phyloP scores from a whole-genome alignment of 2,888 invertebrate species.

The Lagria hirta region DNA sequence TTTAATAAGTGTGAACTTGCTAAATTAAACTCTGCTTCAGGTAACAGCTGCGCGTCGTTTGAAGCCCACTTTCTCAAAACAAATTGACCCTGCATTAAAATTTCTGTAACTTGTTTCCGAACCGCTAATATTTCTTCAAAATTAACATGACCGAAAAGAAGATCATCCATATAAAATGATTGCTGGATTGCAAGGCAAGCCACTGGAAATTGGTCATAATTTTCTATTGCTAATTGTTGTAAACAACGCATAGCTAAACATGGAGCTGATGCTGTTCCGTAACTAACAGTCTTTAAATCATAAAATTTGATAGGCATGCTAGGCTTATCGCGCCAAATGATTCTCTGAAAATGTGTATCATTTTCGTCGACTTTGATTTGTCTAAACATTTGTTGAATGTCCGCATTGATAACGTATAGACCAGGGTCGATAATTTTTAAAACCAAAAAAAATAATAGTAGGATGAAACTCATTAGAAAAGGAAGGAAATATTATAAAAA shows the following conservation, averaged over 20 bases:
- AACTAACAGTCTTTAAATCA: constrained; percentile 4
- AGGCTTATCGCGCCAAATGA: constrained; percentile 9
- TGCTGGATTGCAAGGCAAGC: background rate
- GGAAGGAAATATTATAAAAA: no score
- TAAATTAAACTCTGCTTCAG: background rate
- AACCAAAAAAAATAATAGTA: no score
- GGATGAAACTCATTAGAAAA: no score
- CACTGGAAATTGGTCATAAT: background rate
- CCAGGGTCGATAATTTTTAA: no score
- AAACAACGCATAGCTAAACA: constrained; percentile 3
- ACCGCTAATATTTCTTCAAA: constrained; percentile 3
- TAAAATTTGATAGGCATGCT: background rate
- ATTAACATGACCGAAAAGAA: background rate
- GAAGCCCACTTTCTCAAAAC: constrained; percentile 10
- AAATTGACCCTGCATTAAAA: background rate
- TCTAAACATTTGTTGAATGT: constrained; percentile 1
- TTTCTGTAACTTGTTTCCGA: constrained; percentile 1
- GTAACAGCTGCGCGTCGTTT: constrained; percentile 1
- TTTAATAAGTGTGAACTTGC: background rate
- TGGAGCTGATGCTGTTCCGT: constrained; percentile 1
- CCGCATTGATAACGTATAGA: constrained; percentile 3
- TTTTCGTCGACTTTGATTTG: background rate
- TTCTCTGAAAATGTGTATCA: constrained; percentile 8
- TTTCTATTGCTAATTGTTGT: background rate
- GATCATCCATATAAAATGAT: constrained; percentile 5